These are phyloP conservation scores for Leucoraja ocellata DNA, from an alignment of 2,797 vertebrate species.

Conservation along the genomic window DNA sequence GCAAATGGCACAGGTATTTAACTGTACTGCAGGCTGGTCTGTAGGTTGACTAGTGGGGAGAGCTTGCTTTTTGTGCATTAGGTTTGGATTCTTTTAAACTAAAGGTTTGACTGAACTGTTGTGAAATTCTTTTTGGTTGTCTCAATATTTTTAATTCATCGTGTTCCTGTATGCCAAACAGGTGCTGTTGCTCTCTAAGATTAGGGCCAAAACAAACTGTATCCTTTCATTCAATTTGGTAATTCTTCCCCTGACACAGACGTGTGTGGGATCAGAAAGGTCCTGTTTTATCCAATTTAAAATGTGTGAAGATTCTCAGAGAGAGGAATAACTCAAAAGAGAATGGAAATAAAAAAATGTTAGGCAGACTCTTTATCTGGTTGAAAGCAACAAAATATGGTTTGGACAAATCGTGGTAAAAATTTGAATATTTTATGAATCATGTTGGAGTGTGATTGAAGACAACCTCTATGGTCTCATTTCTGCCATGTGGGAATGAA, in stretches of 20 bases:
- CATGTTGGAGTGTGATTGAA: neutral
- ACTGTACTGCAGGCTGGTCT: constrained; percentile 40
- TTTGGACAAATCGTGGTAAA: neutral
- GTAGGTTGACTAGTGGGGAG: constrained; percentile 40
- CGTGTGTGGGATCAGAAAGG: neutral
- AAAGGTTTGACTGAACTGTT: constrained; percentile 8
- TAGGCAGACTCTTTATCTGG: neutral
- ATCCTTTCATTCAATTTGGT: neutral
- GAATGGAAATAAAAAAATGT: neutral
- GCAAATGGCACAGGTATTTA: constrained; percentile 80
- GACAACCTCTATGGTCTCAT: neutral
- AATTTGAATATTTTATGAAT: neutral
- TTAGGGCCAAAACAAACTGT: neutral
- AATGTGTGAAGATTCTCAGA: neutral
- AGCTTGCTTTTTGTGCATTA: neutral
- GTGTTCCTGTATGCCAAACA: neutral
- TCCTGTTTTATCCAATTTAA: neutral
- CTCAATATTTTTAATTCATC: neutral
- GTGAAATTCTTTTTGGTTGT: neutral
- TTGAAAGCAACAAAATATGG: neutral
- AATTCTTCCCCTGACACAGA: neutral
- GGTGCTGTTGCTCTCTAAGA: neutral
- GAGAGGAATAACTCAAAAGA: too few species aligned
- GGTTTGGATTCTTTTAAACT: neutral
- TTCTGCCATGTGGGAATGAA: neutral